Evolutionary conservation across 1,140 invertebrate species (phyloP).

Genomic region (Drosophila trapezifrons): DNA sequence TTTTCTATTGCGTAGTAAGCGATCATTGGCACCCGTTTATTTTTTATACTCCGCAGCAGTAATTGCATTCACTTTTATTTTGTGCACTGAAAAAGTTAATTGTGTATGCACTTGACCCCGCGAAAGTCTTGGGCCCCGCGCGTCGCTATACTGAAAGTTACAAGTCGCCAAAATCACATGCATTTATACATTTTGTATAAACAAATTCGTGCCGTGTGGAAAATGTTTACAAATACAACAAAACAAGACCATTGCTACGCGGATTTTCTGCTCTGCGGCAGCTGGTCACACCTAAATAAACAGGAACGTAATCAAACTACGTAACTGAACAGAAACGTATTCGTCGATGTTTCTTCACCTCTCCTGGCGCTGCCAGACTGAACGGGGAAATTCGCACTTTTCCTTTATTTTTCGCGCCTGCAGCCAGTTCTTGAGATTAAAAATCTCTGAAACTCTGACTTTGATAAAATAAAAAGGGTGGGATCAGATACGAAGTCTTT

Average conservation of each 20-base stretch:
- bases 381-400: no score
- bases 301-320: no score
- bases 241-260: not conserved
- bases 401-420: no score
- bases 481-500: no score
- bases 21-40: conserved; percentile 38
- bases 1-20: conserved; percentile 46
- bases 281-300: not conserved
- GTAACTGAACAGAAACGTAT: no score
- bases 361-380: not conserved
- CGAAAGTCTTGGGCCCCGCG: conserved; percentile 12
- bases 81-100: not conserved
- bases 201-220: conserved; percentile 39
- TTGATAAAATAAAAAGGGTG: no score
- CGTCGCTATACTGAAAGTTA: conserved; percentile 28
- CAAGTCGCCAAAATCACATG: conserved; percentile 38
- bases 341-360: no score
- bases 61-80: conserved; percentile 31
- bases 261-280: not conserved
- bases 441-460: no score
- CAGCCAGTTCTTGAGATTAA: no score
- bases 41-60: conserved; percentile 31
- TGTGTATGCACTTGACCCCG: conserved; percentile 20
- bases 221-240: conserved; percentile 30
- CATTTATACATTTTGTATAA: conserved; percentile 39